These are phyloP conservation scores for Oreochromis niloticus DNA, from an alignment of 2,113 vertebrate genomes.

Conservation along the genomic window DNA sequence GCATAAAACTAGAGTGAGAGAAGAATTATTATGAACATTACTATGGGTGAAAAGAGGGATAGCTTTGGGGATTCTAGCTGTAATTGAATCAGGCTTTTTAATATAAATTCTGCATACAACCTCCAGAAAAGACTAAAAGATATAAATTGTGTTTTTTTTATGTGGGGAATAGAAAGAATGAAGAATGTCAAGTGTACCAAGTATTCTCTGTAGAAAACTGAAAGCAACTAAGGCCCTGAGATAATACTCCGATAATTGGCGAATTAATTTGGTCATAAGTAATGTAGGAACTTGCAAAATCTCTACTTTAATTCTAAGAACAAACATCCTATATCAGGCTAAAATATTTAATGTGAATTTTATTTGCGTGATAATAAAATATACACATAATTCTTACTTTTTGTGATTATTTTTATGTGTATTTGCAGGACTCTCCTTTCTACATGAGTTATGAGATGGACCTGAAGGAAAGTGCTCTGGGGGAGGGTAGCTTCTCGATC, in stretches of 20 bases:
- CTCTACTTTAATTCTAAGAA: neutral
- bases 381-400: neutral
- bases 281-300: neutral
- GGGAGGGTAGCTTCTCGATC: conserved; percentile 98
- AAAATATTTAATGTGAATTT: neutral
- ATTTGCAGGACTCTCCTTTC: conserved; percentile 90
- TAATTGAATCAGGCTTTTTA: neutral
- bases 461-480: conserved; percentile 87
- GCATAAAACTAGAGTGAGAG: neutral
- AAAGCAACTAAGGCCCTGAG: neutral
- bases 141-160: neutral
- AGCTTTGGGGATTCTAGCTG: neutral
- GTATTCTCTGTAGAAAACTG: neutral
- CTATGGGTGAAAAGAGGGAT: neutral
- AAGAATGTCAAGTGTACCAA: neutral
- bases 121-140: neutral
- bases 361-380: neutral
- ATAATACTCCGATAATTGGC: neutral
- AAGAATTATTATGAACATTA: neutral
- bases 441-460: conserved; percentile 93
- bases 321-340: neutral
- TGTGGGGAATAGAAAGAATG: neutral
- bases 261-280: neutral
- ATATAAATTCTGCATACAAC: neutral
- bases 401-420: neutral